Base-by-base conservation (phyloP, 2,888 invertebrate species). In the Drosophila mimica region DNA sequence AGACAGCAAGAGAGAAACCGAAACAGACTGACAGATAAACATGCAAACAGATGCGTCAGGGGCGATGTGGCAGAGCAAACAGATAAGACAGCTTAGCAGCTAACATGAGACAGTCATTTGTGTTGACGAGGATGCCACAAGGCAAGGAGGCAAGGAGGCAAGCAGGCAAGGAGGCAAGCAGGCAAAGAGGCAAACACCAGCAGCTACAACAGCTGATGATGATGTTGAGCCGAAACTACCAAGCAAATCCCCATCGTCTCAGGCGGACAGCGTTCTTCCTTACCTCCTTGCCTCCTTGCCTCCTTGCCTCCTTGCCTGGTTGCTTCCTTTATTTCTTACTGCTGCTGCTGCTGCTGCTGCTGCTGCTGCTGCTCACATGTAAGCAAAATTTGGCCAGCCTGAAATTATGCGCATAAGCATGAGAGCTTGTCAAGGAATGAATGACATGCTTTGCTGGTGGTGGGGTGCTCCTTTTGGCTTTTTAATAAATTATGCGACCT, bases 61-160 rank as follows among this genome's bases (percentile, higher is more conserved):
- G 30, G 43, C 60, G 69, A 58, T 53, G 68, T 62, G 63, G 15
- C 51, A 64, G 62, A 76, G 71, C 79, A 76, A 81, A 70, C 74
- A 88, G 82, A 88, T 88, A 86, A 89, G 86, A 76, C 90, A 76
- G 90, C 88, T 88, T 85, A 86, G 80, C 86, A 85, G 90, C 84
- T 85, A 86, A 86, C 90, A 86, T 82, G 90, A 90, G 90, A 90
- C 86, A 90, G 86, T 88, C 90, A 90, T 90, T 90, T 86, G 86
- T 70, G 83, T 75, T 84, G 89, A 84, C 89, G 87, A 84, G 82
- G 70, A 84, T 72, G 78, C 81, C 69, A 49, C 81, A 57, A 71
- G 68, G 36, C 79, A 53, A 66, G 57, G 40, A 71, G 68, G 36
- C 79, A 53, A 66, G 57, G 40, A 69, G 33, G 28, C 43, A 70